phyloP scores from a whole-genome alignment of 30 jellyfish, hydroid and myxozoan genomes.

The Morbakka virulenta region DNA sequence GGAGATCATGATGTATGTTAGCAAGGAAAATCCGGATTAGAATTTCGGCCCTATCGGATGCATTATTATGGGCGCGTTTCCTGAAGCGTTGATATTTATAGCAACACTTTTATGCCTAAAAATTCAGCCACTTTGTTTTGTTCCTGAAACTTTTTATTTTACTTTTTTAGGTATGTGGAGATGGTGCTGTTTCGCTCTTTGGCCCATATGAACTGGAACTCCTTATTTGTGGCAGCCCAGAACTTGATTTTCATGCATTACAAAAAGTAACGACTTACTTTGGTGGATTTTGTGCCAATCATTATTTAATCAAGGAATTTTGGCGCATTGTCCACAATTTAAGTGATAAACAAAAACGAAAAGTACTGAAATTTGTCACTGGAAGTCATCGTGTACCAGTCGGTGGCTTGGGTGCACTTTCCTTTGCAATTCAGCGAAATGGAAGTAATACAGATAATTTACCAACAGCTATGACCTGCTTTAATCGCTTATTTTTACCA shows the following conservation, averaged over 20 bases:
- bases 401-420: conserved; percentile 70
- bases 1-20: too few species aligned
- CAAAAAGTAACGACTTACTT: conserved; percentile 71
- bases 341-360: conserved; percentile 62
- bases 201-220: conserved; percentile 91
- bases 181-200: conserved; percentile 69
- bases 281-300: conserved; percentile 69
- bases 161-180: conserved; percentile 80
- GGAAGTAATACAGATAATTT: conserved; percentile 89
- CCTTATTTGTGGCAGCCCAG: conserved; percentile 90
- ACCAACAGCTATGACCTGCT: conserved; percentile 97
- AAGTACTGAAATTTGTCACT: conserved; percentile 86
- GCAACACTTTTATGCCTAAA: too few species aligned
- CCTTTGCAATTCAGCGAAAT: conserved; percentile 74
- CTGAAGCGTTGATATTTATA: too few species aligned
- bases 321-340: conserved; percentile 74
- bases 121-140: too few species aligned
- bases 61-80: too few species aligned
- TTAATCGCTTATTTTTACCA: conserved; percentile 80
- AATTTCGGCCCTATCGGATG: too few species aligned
- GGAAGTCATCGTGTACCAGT: conserved; percentile 97
- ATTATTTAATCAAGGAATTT: conserved; percentile 59
- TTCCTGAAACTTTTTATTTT: too few species aligned
- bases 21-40: too few species aligned
- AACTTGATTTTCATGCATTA: conserved; percentile 77